Percentiles rank a stretch among this genome's conserved stretches.
Evolutionary conservation across 2,888 invertebrate species (phyloP).

Genomic region (Bugula neritina): DNA sequence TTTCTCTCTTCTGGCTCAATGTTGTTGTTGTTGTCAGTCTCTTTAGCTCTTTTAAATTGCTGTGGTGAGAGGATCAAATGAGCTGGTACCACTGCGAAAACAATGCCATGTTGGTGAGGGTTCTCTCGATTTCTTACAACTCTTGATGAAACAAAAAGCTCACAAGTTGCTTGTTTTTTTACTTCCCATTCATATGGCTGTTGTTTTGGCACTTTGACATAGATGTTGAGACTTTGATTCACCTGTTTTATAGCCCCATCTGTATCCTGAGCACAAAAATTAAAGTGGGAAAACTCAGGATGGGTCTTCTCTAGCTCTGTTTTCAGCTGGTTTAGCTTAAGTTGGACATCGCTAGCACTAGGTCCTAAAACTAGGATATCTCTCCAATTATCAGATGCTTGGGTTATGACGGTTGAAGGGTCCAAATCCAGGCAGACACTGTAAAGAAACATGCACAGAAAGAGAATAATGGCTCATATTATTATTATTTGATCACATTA

Average conservation of each 20-base stretch:
- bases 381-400: background rate
- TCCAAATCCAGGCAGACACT: too few relatives aligned
- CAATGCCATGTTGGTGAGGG: background rate
- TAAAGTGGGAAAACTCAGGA: background rate
- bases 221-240: background rate
- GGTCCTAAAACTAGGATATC: background rate
- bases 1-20: too few relatives aligned
- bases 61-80: background rate
- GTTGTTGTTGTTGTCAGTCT: background rate
- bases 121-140: background rate
- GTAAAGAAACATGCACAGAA: too few relatives aligned
- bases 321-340: background rate
- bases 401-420: too few relatives aligned
- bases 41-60: background rate
- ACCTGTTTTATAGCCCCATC: background rate
- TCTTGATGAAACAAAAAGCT: background rate
- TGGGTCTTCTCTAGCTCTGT: background rate
- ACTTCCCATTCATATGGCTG: background rate
- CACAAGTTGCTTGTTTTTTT: background rate
- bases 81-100: background rate
- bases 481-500: too few relatives aligned
- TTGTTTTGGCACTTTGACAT: background rate
- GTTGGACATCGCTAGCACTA: background rate
- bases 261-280: background rate
- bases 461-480: too few relatives aligned